Conservation (phyloP, 2,888 invertebrate species). For the Plagodis dolabraria region DNA sequence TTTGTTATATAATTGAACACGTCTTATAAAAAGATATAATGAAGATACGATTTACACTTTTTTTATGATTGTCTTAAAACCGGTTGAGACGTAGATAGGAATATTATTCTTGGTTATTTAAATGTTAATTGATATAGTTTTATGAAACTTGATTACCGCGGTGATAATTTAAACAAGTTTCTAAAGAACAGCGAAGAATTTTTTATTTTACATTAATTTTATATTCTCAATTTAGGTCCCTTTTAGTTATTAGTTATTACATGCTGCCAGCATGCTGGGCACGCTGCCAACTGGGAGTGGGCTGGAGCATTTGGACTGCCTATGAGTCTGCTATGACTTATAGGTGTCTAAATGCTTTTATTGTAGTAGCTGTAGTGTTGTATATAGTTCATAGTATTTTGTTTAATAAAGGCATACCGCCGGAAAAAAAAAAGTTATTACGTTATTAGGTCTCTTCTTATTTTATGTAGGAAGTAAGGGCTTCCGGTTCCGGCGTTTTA, state of each 20-base stretch:
- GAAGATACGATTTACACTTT: conserved; percentile 10
- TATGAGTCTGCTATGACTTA: too few relatives aligned
- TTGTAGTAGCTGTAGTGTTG: too few relatives aligned
- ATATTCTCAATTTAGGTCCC: too few relatives aligned
- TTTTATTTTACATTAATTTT: not conserved
- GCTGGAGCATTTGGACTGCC: too few relatives aligned
- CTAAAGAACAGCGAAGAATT: not conserved
- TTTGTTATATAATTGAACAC: too few relatives aligned
- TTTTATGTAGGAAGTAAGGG: not conserved
- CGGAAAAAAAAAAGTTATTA: too few relatives aligned
- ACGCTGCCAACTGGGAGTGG: too few relatives aligned
- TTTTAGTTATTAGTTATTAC: too few relatives aligned
- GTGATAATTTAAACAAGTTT: conserved; percentile 3
- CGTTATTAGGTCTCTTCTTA: not conserved
- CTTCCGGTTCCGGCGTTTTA: not conserved
- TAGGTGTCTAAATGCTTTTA: too few relatives aligned
- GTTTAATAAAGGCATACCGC: too few relatives aligned
- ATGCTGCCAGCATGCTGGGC: too few relatives aligned
- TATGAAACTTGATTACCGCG: not conserved
- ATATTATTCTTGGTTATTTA: conserved; percentile 6
- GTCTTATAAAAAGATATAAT: conserved; percentile 5
- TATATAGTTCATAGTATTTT: too few relatives aligned
- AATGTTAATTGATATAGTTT: conserved; percentile 13
- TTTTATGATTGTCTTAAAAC: conserved; percentile 13
- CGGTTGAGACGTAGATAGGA: conserved; percentile 9